phyloP scores from a whole-genome alignment of 2,888 invertebrate species.

The Aphodius granarius region DNA sequence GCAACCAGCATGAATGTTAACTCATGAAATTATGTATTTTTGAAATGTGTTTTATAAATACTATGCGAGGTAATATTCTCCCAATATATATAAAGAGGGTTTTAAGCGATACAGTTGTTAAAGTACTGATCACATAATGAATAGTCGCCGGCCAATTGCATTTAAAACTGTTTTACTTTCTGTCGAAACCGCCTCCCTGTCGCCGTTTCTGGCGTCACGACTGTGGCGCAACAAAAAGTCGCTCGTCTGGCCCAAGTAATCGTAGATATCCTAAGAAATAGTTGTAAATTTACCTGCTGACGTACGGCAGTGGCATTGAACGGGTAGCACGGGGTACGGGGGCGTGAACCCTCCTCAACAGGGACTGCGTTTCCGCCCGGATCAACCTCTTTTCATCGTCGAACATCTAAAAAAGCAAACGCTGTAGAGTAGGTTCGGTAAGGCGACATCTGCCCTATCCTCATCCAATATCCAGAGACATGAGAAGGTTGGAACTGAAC shows the following conservation, averaged over 20 bases:
- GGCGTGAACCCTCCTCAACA: constrained; percentile 74
- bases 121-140: too few relatives aligned
- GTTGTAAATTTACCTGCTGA: constrained; percentile 58
- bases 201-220: too few relatives aligned
- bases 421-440: neutral
- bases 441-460: neutral
- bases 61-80: too few relatives aligned
- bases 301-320: constrained; percentile 59
- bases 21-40: too few relatives aligned
- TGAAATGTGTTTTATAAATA: too few relatives aligned
- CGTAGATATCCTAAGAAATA: neutral
- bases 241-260: neutral
- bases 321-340: constrained; percentile 72
- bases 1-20: too few relatives aligned
- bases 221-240: neutral
- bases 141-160: too few relatives aligned
- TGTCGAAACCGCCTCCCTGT: too few relatives aligned
- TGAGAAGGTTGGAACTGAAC: neutral
- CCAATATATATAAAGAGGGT: too few relatives aligned
- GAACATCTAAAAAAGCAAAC: constrained; percentile 65
- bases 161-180: too few relatives aligned
- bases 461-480: neutral
- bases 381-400: constrained; percentile 82
- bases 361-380: constrained; percentile 74
- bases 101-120: too few relatives aligned